These are phyloP conservation scores for Heliothis virescens DNA, from an alignment of 1,140 invertebrate genomes.

Conservation along the genomic window DNA sequence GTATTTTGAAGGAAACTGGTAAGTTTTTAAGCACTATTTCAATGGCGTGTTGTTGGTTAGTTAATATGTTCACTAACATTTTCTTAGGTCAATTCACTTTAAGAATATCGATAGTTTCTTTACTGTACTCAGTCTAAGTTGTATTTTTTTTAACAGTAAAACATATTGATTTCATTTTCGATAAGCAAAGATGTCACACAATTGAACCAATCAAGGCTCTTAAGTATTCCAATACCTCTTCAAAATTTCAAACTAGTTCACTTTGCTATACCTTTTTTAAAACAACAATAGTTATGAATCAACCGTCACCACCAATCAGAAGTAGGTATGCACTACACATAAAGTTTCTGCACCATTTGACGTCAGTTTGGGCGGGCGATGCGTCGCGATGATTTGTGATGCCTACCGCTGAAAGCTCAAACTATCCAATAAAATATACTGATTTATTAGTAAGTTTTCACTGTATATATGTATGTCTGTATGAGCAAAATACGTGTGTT, in stretches of 20 bases:
- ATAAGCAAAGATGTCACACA: no score
- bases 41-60: no score
- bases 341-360: constrained; percentile 61
- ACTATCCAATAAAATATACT: constrained; percentile 43
- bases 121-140: no score
- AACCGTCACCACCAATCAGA: constrained; percentile 27
- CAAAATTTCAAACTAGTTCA: no score
- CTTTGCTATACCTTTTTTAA: not conserved
- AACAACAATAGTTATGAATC: constrained; percentile 7
- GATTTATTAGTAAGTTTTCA: constrained; percentile 37
- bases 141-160: not conserved
- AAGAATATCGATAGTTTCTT: no score
- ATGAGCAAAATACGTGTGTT: not conserved
- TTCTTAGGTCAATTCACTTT: no score
- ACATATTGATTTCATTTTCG: not conserved
- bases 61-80: no score
- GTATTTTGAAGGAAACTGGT: not conserved
- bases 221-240: no score
- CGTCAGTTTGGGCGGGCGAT: constrained; percentile 47
- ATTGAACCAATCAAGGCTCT: no score
- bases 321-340: constrained; percentile 45
- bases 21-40: no score
- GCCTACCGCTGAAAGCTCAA: constrained; percentile 35
- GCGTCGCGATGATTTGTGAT: constrained; percentile 53
- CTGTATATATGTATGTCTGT: not conserved